Evolutionary conservation across 2,113 vertebrate genomes (phyloP).

Genomic region (Quiscalus mexicanus): DNA sequence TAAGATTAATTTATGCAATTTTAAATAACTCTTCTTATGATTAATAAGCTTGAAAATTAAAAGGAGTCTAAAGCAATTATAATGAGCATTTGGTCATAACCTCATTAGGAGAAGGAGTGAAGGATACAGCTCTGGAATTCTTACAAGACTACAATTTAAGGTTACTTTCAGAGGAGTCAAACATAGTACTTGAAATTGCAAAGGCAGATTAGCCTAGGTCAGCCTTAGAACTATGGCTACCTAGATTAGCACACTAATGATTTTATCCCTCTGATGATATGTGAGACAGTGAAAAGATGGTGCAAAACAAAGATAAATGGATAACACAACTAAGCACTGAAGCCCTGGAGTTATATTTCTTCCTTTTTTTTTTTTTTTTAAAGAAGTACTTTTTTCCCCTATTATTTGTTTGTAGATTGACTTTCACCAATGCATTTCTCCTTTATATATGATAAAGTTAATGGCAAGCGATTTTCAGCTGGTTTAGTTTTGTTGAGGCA

Average conservation of each 20-base stretch:
- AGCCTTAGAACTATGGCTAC: slow-evolving; percentile 81
- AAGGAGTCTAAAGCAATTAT: slow-evolving; percentile 99
- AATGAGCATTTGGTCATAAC: slow-evolving; percentile 98
- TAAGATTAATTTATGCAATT: slow-evolving; percentile 99
- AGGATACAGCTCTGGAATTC: slow-evolving; percentile 82
- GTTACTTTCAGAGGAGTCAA: slow-evolving; percentile 81
- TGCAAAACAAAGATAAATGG: slow-evolving; percentile 37
- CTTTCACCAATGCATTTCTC: not conserved
- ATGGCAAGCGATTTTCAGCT: not conserved
- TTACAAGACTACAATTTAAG: slow-evolving; percentile 84
- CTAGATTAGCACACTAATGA: slow-evolving; percentile 87
- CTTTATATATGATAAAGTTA: not conserved
- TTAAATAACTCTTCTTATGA: slow-evolving; percentile 99
- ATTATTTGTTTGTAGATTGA: not conserved
- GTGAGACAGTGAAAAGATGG: slow-evolving; percentile 44
- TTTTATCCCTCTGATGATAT: slow-evolving; percentile 71
- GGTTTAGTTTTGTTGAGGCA: not conserved
- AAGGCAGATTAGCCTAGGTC: slow-evolving; percentile 83
- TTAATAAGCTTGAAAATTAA: slow-evolving; percentile 99
- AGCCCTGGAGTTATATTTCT: not conserved
- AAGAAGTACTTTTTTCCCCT: not conserved
- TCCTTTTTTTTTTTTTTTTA: not conserved
- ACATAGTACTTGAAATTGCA: slow-evolving; percentile 75
- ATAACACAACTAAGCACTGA: not conserved
- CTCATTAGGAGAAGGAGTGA: slow-evolving; percentile 92